Percentiles rank a stretch among this genome's conserved stretches.
These are phyloP conservation scores for Napeogenes sylphis DNA, from an alignment of 2,888 invertebrate genomes.

Conservation along the genomic window DNA sequence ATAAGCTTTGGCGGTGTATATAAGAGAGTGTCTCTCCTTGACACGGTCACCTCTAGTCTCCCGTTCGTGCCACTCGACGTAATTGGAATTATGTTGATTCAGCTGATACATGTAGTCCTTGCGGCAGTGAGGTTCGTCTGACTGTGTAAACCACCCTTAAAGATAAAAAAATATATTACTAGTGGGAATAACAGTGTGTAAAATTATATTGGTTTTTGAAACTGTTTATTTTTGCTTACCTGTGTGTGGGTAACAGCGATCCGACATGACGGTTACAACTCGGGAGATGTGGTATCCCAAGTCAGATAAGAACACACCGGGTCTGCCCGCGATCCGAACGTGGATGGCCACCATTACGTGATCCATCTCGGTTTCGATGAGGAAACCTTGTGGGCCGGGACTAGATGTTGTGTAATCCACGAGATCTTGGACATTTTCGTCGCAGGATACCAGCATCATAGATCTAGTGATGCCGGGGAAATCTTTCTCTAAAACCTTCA, in stretches of 20 bases:
- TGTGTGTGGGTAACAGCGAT: conserved; percentile 92
- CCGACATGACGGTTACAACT: conserved; percentile 92
- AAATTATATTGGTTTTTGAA: background rate
- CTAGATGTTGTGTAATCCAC: conserved; percentile 80
- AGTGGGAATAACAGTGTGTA: background rate
- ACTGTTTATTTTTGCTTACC: conserved; percentile 61
- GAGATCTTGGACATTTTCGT: conserved; percentile 86
- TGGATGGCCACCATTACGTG: conserved; percentile 90
- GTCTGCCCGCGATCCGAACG: conserved; percentile 84
- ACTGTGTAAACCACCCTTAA: conserved; percentile 89
- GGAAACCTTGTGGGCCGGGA: conserved; percentile 78
- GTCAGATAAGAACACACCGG: conserved; percentile 89
- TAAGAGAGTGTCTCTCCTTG: conserved; percentile 82
- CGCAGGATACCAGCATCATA: conserved; percentile 88
- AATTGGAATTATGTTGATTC: conserved; percentile 82
- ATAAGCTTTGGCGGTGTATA: conserved; percentile 89
- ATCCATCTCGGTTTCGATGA: conserved; percentile 88
- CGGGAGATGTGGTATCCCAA: conserved; percentile 94
- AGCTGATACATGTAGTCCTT: conserved; percentile 91
- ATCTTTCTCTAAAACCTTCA: conserved; percentile 79
- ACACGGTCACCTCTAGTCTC: conserved; percentile 82
- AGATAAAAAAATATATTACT: background rate
- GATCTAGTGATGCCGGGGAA: conserved; percentile 83
- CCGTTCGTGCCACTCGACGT: conserved; percentile 91
- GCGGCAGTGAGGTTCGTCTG: conserved; percentile 85